Evolutionary conservation across 2,113 vertebrate species (phyloP).

Genomic region (Heterochromis multidens): DNA sequence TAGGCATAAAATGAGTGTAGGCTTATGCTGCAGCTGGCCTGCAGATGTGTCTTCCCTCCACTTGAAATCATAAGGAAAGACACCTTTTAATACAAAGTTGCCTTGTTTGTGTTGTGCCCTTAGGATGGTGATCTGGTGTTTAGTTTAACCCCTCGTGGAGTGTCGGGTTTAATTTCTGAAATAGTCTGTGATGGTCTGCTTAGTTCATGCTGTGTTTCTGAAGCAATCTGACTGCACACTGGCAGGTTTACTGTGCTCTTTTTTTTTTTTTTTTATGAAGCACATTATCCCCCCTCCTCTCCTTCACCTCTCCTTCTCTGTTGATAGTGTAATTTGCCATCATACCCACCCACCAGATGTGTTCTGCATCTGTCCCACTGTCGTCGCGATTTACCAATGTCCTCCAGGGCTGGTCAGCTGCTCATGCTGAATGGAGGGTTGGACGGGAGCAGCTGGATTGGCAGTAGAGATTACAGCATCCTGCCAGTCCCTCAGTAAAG

Average conservation of each 20-base stretch:
- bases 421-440: not conserved
- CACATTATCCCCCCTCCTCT: not conserved
- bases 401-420: not conserved
- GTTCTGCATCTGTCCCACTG: conserved; percentile 15
- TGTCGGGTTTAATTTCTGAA: not conserved
- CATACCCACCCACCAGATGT: conserved; percentile 20
- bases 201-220: not conserved
- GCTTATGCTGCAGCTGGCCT: not conserved
- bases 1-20: no score
- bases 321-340: not conserved
- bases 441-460: conserved; percentile 10
- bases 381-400: not conserved
- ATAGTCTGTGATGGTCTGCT: not conserved
- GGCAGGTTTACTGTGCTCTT: not conserved
- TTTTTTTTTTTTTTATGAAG: not conserved
- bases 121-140: not conserved
- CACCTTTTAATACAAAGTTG: not conserved
- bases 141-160: not conserved
- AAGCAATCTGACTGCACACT: not conserved
- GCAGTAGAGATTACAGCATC: not conserved
- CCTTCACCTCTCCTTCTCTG: not conserved
- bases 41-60: not conserved
- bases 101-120: not conserved
- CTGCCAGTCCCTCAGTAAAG: not conserved
- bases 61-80: not conserved